A percentile compares a stretch with the other conserved stretches of the same genome.
Conservation (phyloP, 2,797 vertebrate genomes). For the Notolabrus celidotus region DNA sequence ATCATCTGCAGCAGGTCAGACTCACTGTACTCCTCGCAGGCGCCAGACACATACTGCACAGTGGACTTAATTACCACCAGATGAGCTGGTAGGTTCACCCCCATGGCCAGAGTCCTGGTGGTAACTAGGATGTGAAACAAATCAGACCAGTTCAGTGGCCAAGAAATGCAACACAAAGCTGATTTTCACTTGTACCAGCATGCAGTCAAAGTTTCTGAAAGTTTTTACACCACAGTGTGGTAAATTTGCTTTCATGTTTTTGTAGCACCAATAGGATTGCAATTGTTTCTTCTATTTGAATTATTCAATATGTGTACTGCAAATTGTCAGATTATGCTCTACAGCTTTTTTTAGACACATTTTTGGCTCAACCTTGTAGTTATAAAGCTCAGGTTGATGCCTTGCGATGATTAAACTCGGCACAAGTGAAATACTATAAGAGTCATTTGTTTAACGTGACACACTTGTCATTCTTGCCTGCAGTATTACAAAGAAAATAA, state of each 20-base stretch:
- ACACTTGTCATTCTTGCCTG: constrained; percentile 33
- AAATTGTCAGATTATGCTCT: background rate
- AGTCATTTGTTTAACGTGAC: constrained; percentile 7
- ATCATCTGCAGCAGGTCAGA: constrained; percentile 98
- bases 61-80: constrained; percentile 98
- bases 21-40: constrained; percentile 97
- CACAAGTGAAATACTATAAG: background rate
- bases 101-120: constrained; percentile 97
- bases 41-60: constrained; percentile 93
- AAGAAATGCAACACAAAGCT: background rate
- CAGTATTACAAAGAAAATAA: background rate
- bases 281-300: background rate
- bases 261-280: background rate
- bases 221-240: background rate
- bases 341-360: background rate
- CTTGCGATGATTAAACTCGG: background rate
- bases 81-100: constrained; percentile 98
- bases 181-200: background rate
- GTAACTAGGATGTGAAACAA: constrained; percentile 86
- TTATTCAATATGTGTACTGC: background rate
- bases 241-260: background rate
- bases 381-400: background rate
- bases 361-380: background rate
- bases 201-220: background rate
- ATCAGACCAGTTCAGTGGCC: constrained; percentile 15